A percentile compares a stretch with the other conserved stretches of the same genome.
These are phyloP conservation scores for Nesometra sesokonis DNA, from an alignment of 35 echinoderm and acorn worm species.

Conservation along the genomic window DNA sequence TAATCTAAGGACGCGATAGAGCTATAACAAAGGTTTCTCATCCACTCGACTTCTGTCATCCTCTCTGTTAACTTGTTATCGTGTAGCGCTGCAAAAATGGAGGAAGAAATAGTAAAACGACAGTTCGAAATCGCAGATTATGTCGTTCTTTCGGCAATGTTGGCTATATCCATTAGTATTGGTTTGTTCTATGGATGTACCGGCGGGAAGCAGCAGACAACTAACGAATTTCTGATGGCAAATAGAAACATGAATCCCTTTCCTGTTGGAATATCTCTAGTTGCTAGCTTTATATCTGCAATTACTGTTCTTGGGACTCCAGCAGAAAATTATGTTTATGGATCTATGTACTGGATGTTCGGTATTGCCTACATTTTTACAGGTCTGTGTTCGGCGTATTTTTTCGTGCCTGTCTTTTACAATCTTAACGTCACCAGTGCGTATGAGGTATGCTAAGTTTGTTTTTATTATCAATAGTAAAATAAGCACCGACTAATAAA, in stretches of 20 bases:
- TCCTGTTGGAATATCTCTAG: slow-evolving; percentile 52
- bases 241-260: slow-evolving; percentile 48
- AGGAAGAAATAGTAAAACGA: background rate
- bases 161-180: slow-evolving; percentile 25
- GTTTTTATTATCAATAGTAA: too few relatives aligned
- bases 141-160: slow-evolving; percentile 21
- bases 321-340: slow-evolving; percentile 45
- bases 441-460: slow-evolving; percentile 43
- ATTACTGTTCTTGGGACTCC: slow-evolving; percentile 51
- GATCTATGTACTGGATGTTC: slow-evolving; percentile 32
- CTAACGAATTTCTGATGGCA: slow-evolving; percentile 52
- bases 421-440: slow-evolving; percentile 43
- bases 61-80: too few relatives aligned
- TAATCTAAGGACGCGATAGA: too few relatives aligned
- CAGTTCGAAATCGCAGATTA: slow-evolving; percentile 36
- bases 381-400: slow-evolving; percentile 1
- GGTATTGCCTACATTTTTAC: slow-evolving; percentile 23
- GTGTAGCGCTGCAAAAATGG: background rate
- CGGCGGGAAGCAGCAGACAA: slow-evolving; percentile 48
- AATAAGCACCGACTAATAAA: too few relatives aligned
- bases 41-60: too few relatives aligned
- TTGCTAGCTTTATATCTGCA: slow-evolving; percentile 56
- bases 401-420: slow-evolving; percentile 40
- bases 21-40: too few relatives aligned
- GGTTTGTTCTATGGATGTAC: slow-evolving; percentile 47